Conservation (phyloP, 2,888 invertebrate species). For the Biston betularia region DNA sequence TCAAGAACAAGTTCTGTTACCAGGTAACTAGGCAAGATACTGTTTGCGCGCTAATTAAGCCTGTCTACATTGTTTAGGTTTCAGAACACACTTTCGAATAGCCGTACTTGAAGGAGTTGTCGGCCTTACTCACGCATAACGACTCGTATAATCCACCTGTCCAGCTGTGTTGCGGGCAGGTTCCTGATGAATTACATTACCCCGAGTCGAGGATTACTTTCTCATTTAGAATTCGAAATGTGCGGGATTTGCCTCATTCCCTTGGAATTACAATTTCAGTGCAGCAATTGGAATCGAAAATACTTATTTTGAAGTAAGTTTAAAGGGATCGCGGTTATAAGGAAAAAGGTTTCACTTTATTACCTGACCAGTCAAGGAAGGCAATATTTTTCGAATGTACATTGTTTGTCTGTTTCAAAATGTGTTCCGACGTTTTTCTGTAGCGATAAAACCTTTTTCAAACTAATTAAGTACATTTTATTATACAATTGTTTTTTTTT, state of each 20-base stretch:
- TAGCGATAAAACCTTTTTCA: too few species aligned
- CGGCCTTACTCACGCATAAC: neutral
- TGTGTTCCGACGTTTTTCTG: too few species aligned
- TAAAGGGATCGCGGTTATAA: neutral
- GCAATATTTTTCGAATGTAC: too few species aligned
- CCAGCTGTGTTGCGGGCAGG: constrained; percentile 4
- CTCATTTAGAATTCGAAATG: constrained; percentile 26
- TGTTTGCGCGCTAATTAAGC: too few species aligned
- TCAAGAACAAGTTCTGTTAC: too few species aligned
- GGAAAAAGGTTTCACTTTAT: neutral
- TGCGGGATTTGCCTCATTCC: constrained; percentile 20
- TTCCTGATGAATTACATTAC: constrained; percentile 23
- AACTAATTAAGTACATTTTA: too few species aligned
- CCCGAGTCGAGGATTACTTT: constrained; percentile 12
- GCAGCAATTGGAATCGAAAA: constrained; percentile 19
- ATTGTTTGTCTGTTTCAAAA: too few species aligned
- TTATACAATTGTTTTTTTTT: neutral
- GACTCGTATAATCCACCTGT: constrained; percentile 6
- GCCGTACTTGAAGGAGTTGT: neutral
- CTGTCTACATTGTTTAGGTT: too few species aligned
- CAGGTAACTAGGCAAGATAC: too few species aligned
- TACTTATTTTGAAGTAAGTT: constrained; percentile 2
- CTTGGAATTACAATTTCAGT: constrained; percentile 4
- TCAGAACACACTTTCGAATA: too few species aligned
- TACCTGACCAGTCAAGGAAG: neutral